Percentiles rank a stretch among this genome's conserved stretches.
phyloP scores from a whole-genome alignment of 2,888 invertebrate species.

The Octodonta nipae region DNA sequence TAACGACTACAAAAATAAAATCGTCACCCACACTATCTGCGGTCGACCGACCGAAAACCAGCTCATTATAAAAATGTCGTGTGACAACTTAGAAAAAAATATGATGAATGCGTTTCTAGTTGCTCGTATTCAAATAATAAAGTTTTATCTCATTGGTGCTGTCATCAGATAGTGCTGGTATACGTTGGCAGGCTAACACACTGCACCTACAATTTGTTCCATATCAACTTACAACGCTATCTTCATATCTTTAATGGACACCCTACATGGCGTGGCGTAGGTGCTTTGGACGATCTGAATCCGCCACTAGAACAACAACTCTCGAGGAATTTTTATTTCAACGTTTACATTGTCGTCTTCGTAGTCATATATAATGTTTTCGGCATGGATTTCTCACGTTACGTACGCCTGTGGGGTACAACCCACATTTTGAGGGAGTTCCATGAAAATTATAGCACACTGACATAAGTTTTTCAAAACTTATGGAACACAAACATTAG shows the following conservation, averaged over 20 bases:
- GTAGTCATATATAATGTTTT: too few relatives aligned
- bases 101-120: conserved; percentile 12
- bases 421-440: too few relatives aligned
- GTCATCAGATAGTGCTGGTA: conserved; percentile 33
- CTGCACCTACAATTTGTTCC: conserved; percentile 34
- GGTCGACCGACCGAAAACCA: too few relatives aligned
- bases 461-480: too few relatives aligned
- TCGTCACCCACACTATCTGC: too few relatives aligned
- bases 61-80: conserved; percentile 2
- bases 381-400: too few relatives aligned
- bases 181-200: conserved; percentile 25
- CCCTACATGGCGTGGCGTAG: conserved; percentile 28
- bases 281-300: conserved; percentile 22
- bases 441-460: too few relatives aligned
- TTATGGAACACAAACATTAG: too few relatives aligned
- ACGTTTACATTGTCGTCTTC: too few relatives aligned
- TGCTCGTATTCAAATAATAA: conserved; percentile 15
- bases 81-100: conserved; percentile 9
- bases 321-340: conserved; percentile 8
- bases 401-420: too few relatives aligned
- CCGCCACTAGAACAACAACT: conserved; percentile 16
- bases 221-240: conserved; percentile 35
- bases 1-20: too few relatives aligned
- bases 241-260: conserved; percentile 33
- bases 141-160: conserved; percentile 23